Evolutionary conservation across 2,113 vertebrate species (phyloP).

Genomic region (Ptychochromis oligacanthus): DNA sequence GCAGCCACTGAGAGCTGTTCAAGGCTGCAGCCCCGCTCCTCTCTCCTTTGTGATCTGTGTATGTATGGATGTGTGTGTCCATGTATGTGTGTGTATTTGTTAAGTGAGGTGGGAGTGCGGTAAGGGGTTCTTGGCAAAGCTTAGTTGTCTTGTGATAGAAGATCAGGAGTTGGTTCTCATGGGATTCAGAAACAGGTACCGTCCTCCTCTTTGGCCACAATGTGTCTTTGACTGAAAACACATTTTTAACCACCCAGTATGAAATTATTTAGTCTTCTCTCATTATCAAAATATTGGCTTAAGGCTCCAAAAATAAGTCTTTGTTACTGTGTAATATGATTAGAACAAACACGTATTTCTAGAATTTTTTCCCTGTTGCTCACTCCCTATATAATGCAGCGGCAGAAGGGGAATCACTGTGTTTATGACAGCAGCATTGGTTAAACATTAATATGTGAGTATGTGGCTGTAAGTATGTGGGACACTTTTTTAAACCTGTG

Average conservation of each 20-base stretch:
- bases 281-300: not conserved
- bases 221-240: not conserved
- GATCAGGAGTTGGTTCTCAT: slow-evolving; percentile 64
- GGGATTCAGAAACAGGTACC: slow-evolving; percentile 27
- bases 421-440: slow-evolving; percentile 33
- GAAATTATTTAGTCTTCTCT: not conserved
- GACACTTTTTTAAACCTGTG: slow-evolving; percentile 33
- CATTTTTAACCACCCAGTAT: not conserved
- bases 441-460: slow-evolving; percentile 53
- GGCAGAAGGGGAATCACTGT: slow-evolving; percentile 4
- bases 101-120: slow-evolving; percentile 23
- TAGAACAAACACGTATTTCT: rapidly evolving
- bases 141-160: slow-evolving; percentile 74
- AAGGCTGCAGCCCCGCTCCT: not conserved
- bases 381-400: not conserved
- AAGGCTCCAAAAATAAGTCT: not conserved
- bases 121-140: slow-evolving; percentile 64
- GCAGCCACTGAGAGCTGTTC: slow-evolving; percentile 5
- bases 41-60: slow-evolving; percentile 19
- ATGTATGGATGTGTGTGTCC: slow-evolving; percentile 6
- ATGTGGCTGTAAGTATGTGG: not conserved
- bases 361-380: not conserved
- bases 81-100: not conserved
- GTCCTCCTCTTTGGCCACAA: not conserved
- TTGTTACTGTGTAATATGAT: not conserved